Percentiles rank a stretch among this genome's conserved stretches.
These are phyloP conservation scores for Tolmerus cingulatus DNA, from an alignment of 2,888 invertebrate genomes.

Conservation along the genomic window DNA sequence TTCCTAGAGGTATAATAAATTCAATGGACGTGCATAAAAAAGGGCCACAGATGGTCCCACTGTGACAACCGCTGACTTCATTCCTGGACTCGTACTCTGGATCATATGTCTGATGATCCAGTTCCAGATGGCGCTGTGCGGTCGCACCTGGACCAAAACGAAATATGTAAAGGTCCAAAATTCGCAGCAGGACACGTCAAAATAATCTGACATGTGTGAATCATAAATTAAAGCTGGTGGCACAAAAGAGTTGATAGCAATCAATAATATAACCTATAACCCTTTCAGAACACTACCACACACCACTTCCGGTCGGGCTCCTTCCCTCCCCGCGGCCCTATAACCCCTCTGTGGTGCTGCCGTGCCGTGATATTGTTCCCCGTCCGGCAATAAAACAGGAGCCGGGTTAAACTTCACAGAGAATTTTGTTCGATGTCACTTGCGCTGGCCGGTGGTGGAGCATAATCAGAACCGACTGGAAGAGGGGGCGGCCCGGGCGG, in stretches of 20 bases:
- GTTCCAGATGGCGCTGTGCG: background rate
- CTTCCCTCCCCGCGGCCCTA: background rate
- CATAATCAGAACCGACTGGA: background rate
- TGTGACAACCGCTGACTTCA: background rate
- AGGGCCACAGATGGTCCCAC: background rate
- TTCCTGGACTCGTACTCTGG: background rate
- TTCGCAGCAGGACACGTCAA: background rate
- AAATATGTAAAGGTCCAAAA: background rate
- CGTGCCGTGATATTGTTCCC: background rate
- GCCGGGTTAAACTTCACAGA: background rate
- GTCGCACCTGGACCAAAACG: background rate
- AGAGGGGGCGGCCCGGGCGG: background rate
- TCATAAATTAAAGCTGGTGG: background rate
- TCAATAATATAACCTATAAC: slow-evolving; percentile 15
- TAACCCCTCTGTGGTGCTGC: background rate
- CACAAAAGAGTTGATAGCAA: slow-evolving; percentile 4
- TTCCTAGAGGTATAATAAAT: background rate
- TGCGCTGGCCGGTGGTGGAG: background rate
- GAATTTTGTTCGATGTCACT: background rate
- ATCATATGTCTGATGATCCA: background rate
- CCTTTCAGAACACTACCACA: background rate
- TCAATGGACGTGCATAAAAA: background rate
- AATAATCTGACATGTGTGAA: background rate
- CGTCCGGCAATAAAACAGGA: background rate
- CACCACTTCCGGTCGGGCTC: background rate